Evolutionary conservation across 2,888 invertebrate species (phyloP).

Genomic region (Pollenia amentaria): DNA sequence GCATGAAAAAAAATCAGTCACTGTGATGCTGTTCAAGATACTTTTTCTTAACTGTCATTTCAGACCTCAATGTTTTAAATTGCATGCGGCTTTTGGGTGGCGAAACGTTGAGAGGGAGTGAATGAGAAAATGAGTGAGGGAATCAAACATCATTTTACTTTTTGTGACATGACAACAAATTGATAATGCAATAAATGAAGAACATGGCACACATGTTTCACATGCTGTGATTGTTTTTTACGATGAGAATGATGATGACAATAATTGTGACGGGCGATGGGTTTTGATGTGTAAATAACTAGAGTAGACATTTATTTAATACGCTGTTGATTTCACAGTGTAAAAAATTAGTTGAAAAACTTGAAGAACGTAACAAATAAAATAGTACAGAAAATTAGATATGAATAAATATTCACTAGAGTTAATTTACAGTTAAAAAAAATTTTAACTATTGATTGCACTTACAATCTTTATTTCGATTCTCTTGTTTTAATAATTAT

Average conservation of each 20-base stretch:
- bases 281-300: constrained; percentile 8
- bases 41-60: constrained; percentile 12
- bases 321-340: not conserved
- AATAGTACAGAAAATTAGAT: not conserved
- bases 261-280: not conserved
- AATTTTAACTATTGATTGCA: too few species aligned
- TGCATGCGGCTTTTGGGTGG: not conserved
- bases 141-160: constrained; percentile 10
- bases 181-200: constrained; percentile 36
- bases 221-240: constrained; percentile 2
- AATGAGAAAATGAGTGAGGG: not conserved
- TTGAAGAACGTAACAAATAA: not conserved
- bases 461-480: too few species aligned
- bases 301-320: constrained; percentile 18
- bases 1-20: not conserved
- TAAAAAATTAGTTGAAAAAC: not conserved
- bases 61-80: constrained; percentile 21
- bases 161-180: constrained; percentile 48
- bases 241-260: not conserved
- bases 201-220: constrained; percentile 16
- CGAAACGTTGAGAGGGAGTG: not conserved
- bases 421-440: too few species aligned
- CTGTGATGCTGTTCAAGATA: constrained; percentile 4
- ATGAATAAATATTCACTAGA: too few species aligned
- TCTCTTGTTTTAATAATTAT: too few species aligned